Conservation (phyloP, 2,113 vertebrate genomes). For the Paraplagusia blochii region DNA sequence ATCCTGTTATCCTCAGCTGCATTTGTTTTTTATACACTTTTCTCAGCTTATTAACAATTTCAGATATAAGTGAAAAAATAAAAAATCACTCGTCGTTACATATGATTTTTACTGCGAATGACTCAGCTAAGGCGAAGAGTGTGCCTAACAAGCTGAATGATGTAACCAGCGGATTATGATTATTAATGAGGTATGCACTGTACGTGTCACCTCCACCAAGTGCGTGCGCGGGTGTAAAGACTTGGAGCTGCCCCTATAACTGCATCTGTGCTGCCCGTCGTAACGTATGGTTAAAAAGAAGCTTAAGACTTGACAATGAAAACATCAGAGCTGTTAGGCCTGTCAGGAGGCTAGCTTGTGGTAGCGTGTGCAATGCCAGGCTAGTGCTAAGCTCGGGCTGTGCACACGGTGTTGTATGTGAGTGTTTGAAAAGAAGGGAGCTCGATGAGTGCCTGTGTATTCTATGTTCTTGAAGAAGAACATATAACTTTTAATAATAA, state of each 20-base stretch:
- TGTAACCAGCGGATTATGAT: slow-evolving; percentile 60
- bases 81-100: background rate
- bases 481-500: too few relatives aligned
- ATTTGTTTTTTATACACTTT: slow-evolving; percentile 8
- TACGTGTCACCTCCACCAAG: slow-evolving; percentile 29
- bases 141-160: slow-evolving; percentile 54
- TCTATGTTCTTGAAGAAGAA: background rate
- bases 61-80: slow-evolving; percentile 5
- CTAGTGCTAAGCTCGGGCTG: slow-evolving; percentile 29
- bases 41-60: background rate
- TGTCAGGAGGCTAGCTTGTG: slow-evolving; percentile 39
- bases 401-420: slow-evolving; percentile 10
- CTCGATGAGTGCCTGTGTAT: background rate
- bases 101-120: slow-evolving; percentile 32
- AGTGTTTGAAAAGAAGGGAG: slow-evolving; percentile 1
- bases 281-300: too few relatives aligned
- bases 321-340: slow-evolving; percentile 14
- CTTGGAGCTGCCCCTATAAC: slow-evolving; percentile 53
- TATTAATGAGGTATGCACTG: slow-evolving; percentile 61
- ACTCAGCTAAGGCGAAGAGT: slow-evolving; percentile 57
- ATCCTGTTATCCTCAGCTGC: background rate
- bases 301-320: slow-evolving; percentile 34
- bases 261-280: slow-evolving; percentile 51
- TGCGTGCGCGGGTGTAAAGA: slow-evolving; percentile 53
- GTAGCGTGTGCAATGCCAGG: slow-evolving; percentile 35